Conservation (phyloP, 1,140 invertebrate species). For the Drosophila ambigua region DNA sequence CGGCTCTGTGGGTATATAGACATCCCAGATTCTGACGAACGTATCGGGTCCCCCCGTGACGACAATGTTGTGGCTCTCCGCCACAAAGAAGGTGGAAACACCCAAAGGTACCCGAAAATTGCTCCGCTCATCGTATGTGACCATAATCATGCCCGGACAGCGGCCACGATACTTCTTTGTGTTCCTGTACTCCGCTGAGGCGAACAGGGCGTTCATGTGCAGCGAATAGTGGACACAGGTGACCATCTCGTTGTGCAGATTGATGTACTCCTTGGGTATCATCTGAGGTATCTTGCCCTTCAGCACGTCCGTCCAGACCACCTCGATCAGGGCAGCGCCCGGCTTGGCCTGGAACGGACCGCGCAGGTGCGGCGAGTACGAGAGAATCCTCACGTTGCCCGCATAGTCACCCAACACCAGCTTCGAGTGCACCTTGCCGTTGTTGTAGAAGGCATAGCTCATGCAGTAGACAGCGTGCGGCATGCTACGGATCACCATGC, state of each 20-base stretch:
- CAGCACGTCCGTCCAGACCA: conserved; percentile 86
- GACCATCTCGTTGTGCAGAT: conserved; percentile 87
- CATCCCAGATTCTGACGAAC: conserved; percentile 90
- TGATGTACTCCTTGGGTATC: conserved; percentile 85
- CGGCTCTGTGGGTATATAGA: conserved; percentile 88
- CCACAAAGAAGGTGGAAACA: conserved; percentile 86
- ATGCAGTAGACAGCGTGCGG: conserved; percentile 85
- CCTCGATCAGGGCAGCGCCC: conserved; percentile 85
- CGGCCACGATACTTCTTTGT: conserved; percentile 71
- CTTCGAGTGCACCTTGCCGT: conserved; percentile 85
- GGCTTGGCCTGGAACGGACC: conserved; percentile 88
- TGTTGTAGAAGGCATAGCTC: conserved; percentile 87
- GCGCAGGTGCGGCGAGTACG: conserved; percentile 85
- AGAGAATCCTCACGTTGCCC: conserved; percentile 87
- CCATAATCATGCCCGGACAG: conserved; percentile 68
- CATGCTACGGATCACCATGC: conserved; percentile 86
- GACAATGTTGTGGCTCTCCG: conserved; percentile 86
- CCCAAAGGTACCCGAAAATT: conserved; percentile 81
- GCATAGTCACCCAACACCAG: conserved; percentile 88
- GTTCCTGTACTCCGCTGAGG: conserved; percentile 84
- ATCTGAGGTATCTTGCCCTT: conserved; percentile 84
- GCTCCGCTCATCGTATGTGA: conserved; percentile 58
- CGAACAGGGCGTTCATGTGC: conserved; percentile 85
- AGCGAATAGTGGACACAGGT: conserved; percentile 87
- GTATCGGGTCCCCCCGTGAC: conserved; percentile 90